Conservation (phyloP, 2,797 vertebrate genomes). For the Coregonus suidteri region DNA sequence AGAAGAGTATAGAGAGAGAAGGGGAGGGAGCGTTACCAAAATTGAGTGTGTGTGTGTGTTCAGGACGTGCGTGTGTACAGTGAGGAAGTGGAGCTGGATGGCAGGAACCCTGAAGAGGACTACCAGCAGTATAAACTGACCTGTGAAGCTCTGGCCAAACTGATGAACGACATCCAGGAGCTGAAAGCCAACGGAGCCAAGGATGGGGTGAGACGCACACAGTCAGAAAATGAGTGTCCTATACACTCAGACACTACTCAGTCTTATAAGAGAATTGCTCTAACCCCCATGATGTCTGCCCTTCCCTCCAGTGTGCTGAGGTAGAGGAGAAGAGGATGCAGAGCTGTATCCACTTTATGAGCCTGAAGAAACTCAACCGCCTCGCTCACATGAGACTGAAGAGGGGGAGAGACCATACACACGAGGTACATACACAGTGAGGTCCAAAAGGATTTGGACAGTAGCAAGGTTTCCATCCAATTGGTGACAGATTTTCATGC, state of each 20-base stretch:
- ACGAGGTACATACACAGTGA: conserved; percentile 79
- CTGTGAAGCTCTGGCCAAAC: conserved; percentile 85
- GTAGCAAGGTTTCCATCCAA: too few relatives aligned
- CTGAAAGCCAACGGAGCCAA: conserved; percentile 90
- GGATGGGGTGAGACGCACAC: conserved; percentile 80
- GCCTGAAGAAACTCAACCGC: conserved; percentile 95
- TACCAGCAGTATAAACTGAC: conserved; percentile 89
- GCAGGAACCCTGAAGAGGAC: conserved; percentile 87
- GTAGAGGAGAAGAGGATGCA: conserved; percentile 88
- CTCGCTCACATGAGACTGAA: conserved; percentile 95
- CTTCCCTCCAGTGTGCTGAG: conserved; percentile 77
- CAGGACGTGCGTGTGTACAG: conserved; percentile 89
- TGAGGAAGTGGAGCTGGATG: conserved; percentile 91
- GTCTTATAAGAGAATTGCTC: neutral
- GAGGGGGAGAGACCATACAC: conserved; percentile 95
- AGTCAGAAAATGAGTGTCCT: neutral
- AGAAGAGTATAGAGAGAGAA: neutral
- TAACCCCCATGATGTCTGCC: neutral
- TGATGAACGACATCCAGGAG: conserved; percentile 97
- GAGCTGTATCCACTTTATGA: conserved; percentile 96
- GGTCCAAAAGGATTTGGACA: too few relatives aligned
- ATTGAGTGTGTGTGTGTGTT: neutral
- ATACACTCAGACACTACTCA: neutral
- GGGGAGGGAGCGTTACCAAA: neutral
- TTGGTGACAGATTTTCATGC: too few relatives aligned